Evolutionary conservation across 2,888 invertebrate genomes (phyloP).

Genomic region (Phania funesta): DNA sequence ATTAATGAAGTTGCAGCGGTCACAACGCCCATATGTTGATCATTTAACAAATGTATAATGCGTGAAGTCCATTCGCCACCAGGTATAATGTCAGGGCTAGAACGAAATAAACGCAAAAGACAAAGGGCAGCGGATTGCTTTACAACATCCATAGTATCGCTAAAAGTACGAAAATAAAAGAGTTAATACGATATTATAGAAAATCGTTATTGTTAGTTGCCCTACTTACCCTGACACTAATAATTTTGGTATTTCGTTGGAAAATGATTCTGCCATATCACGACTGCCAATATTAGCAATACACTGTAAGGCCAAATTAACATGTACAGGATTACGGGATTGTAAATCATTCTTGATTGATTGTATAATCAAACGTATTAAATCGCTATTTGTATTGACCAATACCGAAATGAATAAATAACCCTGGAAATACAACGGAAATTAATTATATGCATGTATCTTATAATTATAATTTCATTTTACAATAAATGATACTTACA

Average conservation of each 20-base stretch:
- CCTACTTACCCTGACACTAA: conserved; percentile 94
- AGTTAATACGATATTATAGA: neutral
- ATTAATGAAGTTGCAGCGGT: conserved; percentile 99
- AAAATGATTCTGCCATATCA: conserved; percentile 99
- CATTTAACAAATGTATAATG: conserved; percentile 98
- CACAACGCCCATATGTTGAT: conserved; percentile 99
- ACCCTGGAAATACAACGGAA: conserved; percentile 84
- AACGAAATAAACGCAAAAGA: conserved; percentile 94
- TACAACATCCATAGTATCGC: conserved; percentile 99
- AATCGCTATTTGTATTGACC: conserved; percentile 98
- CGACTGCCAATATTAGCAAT: conserved; percentile 99
- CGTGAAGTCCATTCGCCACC: conserved; percentile 99
- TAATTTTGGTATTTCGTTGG: conserved; percentile 98
- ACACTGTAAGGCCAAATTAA: conserved; percentile 98
- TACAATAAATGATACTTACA: conserved; percentile 82
- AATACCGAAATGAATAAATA: conserved; percentile 99
- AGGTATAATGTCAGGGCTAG: conserved; percentile 97
- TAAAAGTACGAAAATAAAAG: conserved; percentile 76
- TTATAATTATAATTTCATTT: neutral
- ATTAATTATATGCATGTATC: neutral
- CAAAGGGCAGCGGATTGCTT: conserved; percentile 99
- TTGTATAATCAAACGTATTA: conserved; percentile 99
- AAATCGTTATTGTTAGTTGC: neutral
- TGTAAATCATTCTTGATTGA: conserved; percentile 99
- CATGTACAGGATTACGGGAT: conserved; percentile 98